Evolutionary conservation across 2,797 vertebrate species (phyloP), one percentile per base, ranked within the genome.

Genomic region (Hyperoplus lanceolatus): DNA sequence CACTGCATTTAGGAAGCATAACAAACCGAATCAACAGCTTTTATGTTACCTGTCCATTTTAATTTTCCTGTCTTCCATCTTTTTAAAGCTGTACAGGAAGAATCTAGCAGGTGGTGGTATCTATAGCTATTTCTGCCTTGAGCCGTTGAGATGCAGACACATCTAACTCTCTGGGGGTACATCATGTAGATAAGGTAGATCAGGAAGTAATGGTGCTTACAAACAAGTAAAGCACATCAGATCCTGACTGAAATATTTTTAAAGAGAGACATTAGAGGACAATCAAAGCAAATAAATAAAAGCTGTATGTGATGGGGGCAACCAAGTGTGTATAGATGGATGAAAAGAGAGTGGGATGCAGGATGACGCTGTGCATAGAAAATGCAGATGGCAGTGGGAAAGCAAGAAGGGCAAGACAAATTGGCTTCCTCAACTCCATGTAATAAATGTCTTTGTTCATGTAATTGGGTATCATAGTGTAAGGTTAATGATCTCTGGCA

Each of bases 401-500:
- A 71, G 53, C 36, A 73, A 57, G 72, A 68, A 70, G 50, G 62
- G 63, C 16, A 77, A 71, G 63, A 77, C 51, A 77, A 70, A 73
- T 43, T 6, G 64, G 73, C 69, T 48, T 39, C 50, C 50, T 76
- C 38, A 14, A 50, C 36, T 11, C 55, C 9, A 9, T 50, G 48
- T 79, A 84, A 88, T 79, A 70, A 85, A 88, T 87, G 75, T 84
- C 68, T 79, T 55, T 76, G 65, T 72, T 83, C 69, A 57, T 57
- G 66, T 66, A 60, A 68, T 78, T 62, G 50, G 87, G 80, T 73
- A 87, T 90, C 83, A 73, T 71, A 71, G 80, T 53, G 69, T 87
- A 80, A 54, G 82, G 87, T 88, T 92, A 93, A 93, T 85, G 81
- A 93, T 90, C 87, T 86, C 73, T 79, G 82, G 82, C 82, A 70